Conservation (phyloP, 2,888 invertebrate species). For the Epinotia bilunana region DNA sequence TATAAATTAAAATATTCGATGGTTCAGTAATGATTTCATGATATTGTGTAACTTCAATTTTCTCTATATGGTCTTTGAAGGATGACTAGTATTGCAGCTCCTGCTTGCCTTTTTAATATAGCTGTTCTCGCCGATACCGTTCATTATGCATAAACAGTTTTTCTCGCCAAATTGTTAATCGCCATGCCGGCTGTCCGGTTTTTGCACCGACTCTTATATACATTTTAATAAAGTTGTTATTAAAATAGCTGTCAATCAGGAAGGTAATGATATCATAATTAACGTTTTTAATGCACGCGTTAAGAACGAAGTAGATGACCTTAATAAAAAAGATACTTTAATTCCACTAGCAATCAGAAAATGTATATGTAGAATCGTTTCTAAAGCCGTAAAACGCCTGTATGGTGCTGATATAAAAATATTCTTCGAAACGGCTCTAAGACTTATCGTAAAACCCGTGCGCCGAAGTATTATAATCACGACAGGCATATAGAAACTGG, state of each 20-base stretch:
- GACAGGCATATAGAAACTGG: slow-evolving; percentile 55
- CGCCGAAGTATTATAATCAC: slow-evolving; percentile 61
- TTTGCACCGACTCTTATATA: slow-evolving; percentile 63
- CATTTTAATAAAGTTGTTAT: slow-evolving; percentile 71
- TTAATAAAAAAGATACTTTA: slow-evolving; percentile 55
- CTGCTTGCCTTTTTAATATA: slow-evolving; percentile 74
- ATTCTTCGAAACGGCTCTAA: slow-evolving; percentile 52
- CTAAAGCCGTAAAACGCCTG: slow-evolving; percentile 58
- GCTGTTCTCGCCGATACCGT: slow-evolving; percentile 73
- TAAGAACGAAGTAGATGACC: slow-evolving; percentile 50
- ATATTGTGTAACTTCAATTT: slow-evolving; percentile 61
- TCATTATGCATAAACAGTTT: slow-evolving; percentile 69
- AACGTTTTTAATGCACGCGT: slow-evolving; percentile 40
- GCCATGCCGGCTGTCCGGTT: slow-evolving; percentile 67
- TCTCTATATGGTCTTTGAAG: slow-evolving; percentile 64
- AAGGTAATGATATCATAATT: slow-evolving; percentile 53
- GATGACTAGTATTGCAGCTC: slow-evolving; percentile 64
- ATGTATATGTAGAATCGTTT: slow-evolving; percentile 54
- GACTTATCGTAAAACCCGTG: slow-evolving; percentile 67
- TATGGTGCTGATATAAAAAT: slow-evolving; percentile 61
- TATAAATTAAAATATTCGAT: slow-evolving; percentile 55
- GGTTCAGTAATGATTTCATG: slow-evolving; percentile 55
- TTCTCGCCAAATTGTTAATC: slow-evolving; percentile 72
- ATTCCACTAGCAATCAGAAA: slow-evolving; percentile 57
- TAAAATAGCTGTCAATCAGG: slow-evolving; percentile 64